Conservation (phyloP, 2,888 invertebrate species). For the Disparrhopalites patrizii region DNA sequence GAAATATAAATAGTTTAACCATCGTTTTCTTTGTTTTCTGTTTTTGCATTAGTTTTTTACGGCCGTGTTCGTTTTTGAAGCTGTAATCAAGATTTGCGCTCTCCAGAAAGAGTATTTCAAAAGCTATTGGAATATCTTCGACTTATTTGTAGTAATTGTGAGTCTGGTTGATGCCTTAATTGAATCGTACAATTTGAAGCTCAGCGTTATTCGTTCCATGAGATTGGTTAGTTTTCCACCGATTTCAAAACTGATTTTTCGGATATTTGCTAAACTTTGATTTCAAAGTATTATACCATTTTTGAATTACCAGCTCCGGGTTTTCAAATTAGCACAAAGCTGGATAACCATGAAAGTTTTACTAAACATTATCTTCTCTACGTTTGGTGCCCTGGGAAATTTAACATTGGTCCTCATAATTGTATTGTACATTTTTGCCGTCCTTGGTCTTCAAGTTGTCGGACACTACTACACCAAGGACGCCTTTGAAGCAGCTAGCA, state of each 20-base stretch:
- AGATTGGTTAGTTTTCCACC: conserved; percentile 75
- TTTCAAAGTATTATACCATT: background rate
- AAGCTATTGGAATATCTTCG: conserved; percentile 94
- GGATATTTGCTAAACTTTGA: background rate
- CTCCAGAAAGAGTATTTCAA: conserved; percentile 89
- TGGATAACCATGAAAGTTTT: conserved; percentile 98
- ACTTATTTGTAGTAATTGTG: conserved; percentile 86
- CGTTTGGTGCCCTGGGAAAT: conserved; percentile 91
- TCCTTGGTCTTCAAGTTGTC: conserved; percentile 21
- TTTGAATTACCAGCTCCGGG: conserved; percentile 70
- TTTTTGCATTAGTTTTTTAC: conserved; percentile 73
- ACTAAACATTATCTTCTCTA: conserved; percentile 91
- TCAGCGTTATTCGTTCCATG: conserved; percentile 75
- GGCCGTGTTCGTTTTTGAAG: conserved; percentile 89
- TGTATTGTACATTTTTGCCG: conserved; percentile 51
- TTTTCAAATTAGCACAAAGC: conserved; percentile 90
- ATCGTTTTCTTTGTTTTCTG: background rate
- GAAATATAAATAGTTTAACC: background rate
- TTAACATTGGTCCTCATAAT: conserved; percentile 89
- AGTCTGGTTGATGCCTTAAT: conserved; percentile 73
- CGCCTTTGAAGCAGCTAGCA: conserved; percentile 1
- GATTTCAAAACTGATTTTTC: too few species aligned
- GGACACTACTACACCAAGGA: conserved; percentile 16
- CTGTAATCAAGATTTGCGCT: conserved; percentile 85
- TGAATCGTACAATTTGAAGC: conserved; percentile 60